Evolutionary conservation across 2,113 vertebrate genomes (phyloP).

Genomic region (Callipepla californica): DNA sequence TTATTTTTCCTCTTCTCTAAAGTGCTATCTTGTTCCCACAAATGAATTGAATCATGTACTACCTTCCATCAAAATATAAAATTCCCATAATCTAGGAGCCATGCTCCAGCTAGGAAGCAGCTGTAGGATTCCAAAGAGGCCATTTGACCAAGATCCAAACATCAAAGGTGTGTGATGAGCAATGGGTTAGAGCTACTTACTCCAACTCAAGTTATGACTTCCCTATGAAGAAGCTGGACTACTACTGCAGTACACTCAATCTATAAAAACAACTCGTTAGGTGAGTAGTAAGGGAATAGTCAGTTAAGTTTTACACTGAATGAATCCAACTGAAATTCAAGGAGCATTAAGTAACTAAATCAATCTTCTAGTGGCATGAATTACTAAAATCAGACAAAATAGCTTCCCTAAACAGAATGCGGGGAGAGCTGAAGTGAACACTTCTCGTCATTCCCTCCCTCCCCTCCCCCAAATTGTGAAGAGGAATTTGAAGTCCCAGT

Average conservation of each 20-base stretch:
- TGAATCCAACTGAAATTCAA: background rate
- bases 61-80: background rate
- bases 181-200: background rate
- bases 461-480: background rate
- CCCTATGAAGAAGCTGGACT: background rate
- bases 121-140: background rate
- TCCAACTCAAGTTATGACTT: background rate
- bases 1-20: background rate
- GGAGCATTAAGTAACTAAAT: background rate
- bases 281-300: background rate
- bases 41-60: fast-evolving
- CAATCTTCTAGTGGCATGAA: background rate
- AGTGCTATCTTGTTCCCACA: background rate
- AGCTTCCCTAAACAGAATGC: background rate
- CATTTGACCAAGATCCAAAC: background rate
- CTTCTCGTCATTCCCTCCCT: background rate
- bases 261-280: background rate
- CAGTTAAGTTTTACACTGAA: background rate
- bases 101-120: background rate
- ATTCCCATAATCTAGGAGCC: background rate
- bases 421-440: background rate
- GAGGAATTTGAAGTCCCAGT: background rate
- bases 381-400: background rate
- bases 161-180: background rate
- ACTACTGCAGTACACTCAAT: background rate